A percentile compares a stretch with the other conserved stretches of the same genome.
Evolutionary conservation across 1,140 invertebrate species (phyloP).

Genomic region (Brachionus sp.): DNA sequence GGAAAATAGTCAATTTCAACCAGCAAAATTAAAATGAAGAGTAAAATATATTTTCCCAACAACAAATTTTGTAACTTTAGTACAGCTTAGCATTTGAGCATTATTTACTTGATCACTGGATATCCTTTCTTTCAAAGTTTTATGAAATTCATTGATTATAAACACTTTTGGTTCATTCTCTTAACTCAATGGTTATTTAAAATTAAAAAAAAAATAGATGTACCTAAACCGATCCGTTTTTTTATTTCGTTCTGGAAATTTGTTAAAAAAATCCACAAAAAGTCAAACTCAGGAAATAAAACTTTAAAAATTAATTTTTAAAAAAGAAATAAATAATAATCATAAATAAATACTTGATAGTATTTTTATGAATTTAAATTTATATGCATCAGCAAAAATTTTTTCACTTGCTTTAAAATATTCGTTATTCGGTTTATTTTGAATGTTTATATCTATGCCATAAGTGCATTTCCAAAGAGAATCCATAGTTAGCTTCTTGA

Average conservation of each 20-base stretch:
- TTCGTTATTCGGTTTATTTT: slow-evolving; percentile 56
- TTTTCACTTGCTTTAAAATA: background rate
- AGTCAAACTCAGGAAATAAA: background rate
- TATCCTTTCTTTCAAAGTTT: background rate
- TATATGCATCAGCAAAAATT: background rate
- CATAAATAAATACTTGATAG: background rate
- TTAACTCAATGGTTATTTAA: background rate
- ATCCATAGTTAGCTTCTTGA: slow-evolving; percentile 47
- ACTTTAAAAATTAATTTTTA: background rate
- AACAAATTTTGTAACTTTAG: too few relatives aligned
- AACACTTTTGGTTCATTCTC: background rate
- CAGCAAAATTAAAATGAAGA: too few relatives aligned
- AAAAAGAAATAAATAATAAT: background rate
- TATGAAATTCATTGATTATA: background rate
- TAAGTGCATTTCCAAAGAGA: slow-evolving; percentile 18
- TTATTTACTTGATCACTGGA: background rate
- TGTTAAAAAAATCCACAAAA: background rate
- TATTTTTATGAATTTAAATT: background rate
- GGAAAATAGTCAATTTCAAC: too few relatives aligned
- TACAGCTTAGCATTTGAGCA: background rate
- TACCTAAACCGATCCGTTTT: background rate
- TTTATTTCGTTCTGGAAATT: background rate
- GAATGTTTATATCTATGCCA: slow-evolving; percentile 10
- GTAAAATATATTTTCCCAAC: too few relatives aligned
- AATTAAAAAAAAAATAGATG: background rate